These are phyloP conservation scores for Nymphalis urticae DNA, from an alignment of 2,888 invertebrate genomes.

Conservation along the genomic window DNA sequence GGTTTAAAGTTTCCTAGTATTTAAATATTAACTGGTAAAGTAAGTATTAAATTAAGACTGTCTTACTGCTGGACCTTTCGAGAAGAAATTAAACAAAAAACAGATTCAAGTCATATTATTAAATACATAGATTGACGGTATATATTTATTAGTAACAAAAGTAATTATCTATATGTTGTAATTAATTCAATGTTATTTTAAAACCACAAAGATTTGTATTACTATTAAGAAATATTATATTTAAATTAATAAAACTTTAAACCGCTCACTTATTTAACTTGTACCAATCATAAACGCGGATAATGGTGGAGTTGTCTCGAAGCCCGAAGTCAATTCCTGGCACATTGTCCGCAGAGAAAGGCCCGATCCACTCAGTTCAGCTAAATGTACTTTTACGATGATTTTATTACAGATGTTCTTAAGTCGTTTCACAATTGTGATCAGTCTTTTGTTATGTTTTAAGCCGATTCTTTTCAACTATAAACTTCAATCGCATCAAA, in stretches of 20 bases:
- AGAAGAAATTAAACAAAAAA: no score
- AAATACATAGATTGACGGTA: no score
- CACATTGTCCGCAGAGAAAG: conserved; percentile 61
- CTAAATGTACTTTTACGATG: conserved; percentile 30
- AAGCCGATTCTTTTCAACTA: conserved; percentile 17
- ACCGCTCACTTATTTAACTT: conserved; percentile 25
- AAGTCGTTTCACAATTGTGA: conserved; percentile 22
- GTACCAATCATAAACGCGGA: conserved; percentile 44
- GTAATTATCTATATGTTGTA: no score
- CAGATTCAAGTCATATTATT: no score
- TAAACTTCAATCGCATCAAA: conserved; percentile 11
- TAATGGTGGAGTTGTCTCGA: conserved; percentile 71
- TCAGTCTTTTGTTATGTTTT: conserved; percentile 22
- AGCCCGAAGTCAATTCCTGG: conserved; percentile 72
- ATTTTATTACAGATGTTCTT: conserved; percentile 31
- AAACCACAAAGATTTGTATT: no score
- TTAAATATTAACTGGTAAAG: no score
- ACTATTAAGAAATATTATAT: no score
- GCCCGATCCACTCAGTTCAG: conserved; percentile 27
- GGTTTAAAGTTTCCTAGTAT: not conserved
- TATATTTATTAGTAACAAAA: no score
- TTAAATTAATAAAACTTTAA: no score
- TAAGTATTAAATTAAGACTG: no score
- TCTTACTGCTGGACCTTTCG: no score
- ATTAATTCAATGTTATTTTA: no score